Base-by-base conservation (phyloP, 2,797 vertebrate genomes). In the Margarornis squamiger region DNA sequence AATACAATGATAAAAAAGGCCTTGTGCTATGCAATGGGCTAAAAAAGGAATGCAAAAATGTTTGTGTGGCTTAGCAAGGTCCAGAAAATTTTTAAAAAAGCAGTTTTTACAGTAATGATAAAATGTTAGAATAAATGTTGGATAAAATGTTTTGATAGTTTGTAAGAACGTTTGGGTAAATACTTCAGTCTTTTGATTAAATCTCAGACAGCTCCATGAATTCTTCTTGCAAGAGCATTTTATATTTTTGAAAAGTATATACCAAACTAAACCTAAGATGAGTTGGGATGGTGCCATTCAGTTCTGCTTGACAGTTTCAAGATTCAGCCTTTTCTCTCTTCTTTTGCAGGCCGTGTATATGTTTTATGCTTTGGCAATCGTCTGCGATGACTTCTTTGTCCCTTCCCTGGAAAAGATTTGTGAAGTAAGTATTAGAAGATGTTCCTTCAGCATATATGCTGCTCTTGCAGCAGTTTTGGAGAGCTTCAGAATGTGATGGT, bases 381-480 rank as follows among this genome's bases (percentile, higher is more conserved):
- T 99, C 82, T 99, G 99, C 22, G 99, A 99, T 46, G 99, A 99
- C 98, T 99, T 99, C 98, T 99, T 99, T 38, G 99, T 99, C 62
- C 99, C 99, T 52, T 99, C 99, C 0, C 97, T 99, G 96, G 99
- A 99, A 82, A 99, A 99, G 98, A 98, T 99, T 88, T 99, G 99
- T 48, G 99, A 99, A 97, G 99, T 99, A 97, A 94, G 98, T 96
- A 54, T 81, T 20, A n/a, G 34, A 57, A 29, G 38, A 2, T 23
- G 8, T 70, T 72, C 12, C 38, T 39, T 51, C 8, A 48, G 39
- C 70, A n/a, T 2, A 1, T 2, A 36, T 62, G 54, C 73, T 67
- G 43, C 65, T 83, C 14, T 7, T 46, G 22, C 68, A 75, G 75
- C 71, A n/a, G 27, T 4, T 80, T 78, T 66, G 23, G 48, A 8